Evolutionary conservation across 2,888 invertebrate species (phyloP), one percentile per base, ranked within the genome.

Genomic region (Tribolium freemani): DNA sequence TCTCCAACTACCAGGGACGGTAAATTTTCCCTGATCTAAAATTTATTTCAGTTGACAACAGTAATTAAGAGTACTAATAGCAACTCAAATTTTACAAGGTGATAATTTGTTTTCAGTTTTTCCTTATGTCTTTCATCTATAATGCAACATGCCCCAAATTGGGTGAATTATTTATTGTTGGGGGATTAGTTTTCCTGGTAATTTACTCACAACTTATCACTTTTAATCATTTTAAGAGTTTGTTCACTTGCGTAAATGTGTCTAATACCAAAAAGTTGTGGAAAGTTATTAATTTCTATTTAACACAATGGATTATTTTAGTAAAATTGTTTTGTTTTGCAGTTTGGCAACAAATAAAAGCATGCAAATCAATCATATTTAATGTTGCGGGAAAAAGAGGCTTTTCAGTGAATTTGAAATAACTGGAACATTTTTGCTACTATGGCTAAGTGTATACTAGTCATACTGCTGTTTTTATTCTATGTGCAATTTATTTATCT

Each of bases 71-170:
- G 26, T 10, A 26, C 10, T 53, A 53, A 53, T 53, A 26, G 21
- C 21, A 10, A 53, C 10, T 9, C 8, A 10, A 53, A 26, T 10
- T 10, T 53, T 26, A 38, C 9, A 38, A 38, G 38, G 5, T 53
- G 21, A 26, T 53, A 53, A 53, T 21, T 10, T 53, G 53, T 10
- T 53, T 53, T 53, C 10, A 10, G 10, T 21, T 26, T 26, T 60
- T 48, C 45, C 46, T 13, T n/a, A 26, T 21, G 26, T 21, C 16
- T 26, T 46, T 26, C 60, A 60, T 60, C 26, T 60, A 60, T 60
- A 26, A 60, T 60, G 46, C 48, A 60, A 46, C 20, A 20, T 48
- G 11, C 9, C 46, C 10, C 4, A 20, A 46, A 60, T 60, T 60
- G 26, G n/a, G n/a, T 60, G 60, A 46, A 46, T 60, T 21, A 60